Evolutionary conservation across 1,140 invertebrate species (phyloP), one percentile per base, ranked within the genome.

Genomic region (Lamellibrachia luymesi): DNA sequence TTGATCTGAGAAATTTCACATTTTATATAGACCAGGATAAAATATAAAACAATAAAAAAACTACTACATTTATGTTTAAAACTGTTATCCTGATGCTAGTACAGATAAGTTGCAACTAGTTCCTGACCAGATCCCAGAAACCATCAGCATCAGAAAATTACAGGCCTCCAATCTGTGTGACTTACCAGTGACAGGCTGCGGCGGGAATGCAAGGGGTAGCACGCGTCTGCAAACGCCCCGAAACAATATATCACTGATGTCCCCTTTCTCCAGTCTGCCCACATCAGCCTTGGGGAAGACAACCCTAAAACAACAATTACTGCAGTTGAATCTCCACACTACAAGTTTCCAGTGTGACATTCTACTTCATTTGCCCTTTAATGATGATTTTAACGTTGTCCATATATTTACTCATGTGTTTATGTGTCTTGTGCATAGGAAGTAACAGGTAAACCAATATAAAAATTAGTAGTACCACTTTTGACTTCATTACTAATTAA

Each of bases 191-290:
- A 50, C 93, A 94, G 94, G 94, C 94, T 94, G 91, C 93, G 95
- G 94, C 93, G 95, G 93, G 94, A 95, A 94, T 94, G 95, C 94
- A 94, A 95, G 93, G 93, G 95, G 94, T 96, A 96, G 91, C 96
- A 96, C 93, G 96, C 97, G 94, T 96, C 97, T 93, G 96, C 97
- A 94, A 97, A 96, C 93, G 97, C 96, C 93, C 97, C 97, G 95
- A 97, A 97, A 95, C 97, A 97, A 95, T 97, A 96, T 95, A 97
- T 97, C 93, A 97, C 97, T 96, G 97, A 97, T 93, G 97, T 96
- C 96, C 97, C 97, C 94, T 97, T 97, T 97, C 96, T 96, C 94
- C 92, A 94, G 94, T 38, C 93, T 95, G 92, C 95, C 91, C 51
- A 95, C 94, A 90, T 95, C 94, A 94, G 94, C 94, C 93, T 95